Evolutionary conservation across 2,113 vertebrate species (phyloP), one percentile per base, ranked within the genome.

Genomic region (Rhabdomys dilectus): DNA sequence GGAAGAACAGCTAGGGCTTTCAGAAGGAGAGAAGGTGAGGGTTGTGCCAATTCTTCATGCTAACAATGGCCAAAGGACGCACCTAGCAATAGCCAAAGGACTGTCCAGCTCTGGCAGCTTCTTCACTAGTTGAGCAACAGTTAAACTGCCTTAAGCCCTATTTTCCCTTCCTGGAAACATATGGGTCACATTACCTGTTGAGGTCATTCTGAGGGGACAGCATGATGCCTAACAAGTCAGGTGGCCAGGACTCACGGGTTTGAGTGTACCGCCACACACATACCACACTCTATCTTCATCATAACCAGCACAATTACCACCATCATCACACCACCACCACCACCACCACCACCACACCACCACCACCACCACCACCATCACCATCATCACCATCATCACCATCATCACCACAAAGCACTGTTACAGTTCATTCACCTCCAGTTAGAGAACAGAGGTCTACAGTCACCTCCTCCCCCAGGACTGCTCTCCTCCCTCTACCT

Each of bases 371-470:
- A 36, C 2, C 26, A 36, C 42, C 56, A 62, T 6, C 58, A 48
- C 31, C 73, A 91, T 21, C 39, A 24, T 2, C 7, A 24, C n/a
- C 73, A 78, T 22, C n/a, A 36, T 13, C 31, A 36, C 13, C 31
- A 68, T 16, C 66, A 68, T 34, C 66, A 68, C 31, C 66, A 68
- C 5, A 12, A 5, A 29, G 48, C 73, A 88, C 34, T 22, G 17
- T 3, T 10, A 36, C 15, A 11, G 3, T 56, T 90, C 42, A 58
- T 34, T 64, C 34, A 17, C 26, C 72, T 91, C n/a, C 12, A 24
- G 17, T 9, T 42, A 80, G 88, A 82, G 95, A 96, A 94, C 92
- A 94, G 97, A 91, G 91, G 73, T 31, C 9, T 84, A 29, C n/a
- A 6, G 29, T 39, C 15, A 11, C 75, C 31, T 82, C 66, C 48